phyloP scores from a whole-genome alignment of 92 coral and sea anemone genomes.

The Phenganax marumi region DNA sequence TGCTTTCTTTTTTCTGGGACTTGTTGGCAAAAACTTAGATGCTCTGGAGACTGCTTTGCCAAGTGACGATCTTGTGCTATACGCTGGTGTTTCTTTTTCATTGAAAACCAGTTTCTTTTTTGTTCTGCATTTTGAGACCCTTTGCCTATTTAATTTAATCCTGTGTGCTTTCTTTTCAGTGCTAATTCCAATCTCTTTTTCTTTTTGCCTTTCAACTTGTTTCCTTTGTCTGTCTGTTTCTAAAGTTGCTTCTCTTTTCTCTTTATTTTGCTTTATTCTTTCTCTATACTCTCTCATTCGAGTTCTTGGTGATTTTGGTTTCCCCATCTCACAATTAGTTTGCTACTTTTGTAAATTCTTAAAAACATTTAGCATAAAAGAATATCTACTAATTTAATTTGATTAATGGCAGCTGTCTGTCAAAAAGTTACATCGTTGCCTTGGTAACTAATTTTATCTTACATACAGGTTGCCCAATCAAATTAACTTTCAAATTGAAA shows the following conservation, averaged over 20 bases:
- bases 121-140: constrained; percentile 45
- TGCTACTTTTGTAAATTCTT: background rate
- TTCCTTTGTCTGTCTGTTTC: constrained; percentile 50
- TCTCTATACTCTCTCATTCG: constrained; percentile 51
- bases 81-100: constrained; percentile 37
- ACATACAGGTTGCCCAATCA: too few species aligned
- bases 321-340: constrained; percentile 26
- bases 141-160: constrained; percentile 54
- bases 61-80: constrained; percentile 45
- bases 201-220: constrained; percentile 48
- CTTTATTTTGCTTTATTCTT: constrained; percentile 30
- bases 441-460: too few species aligned
- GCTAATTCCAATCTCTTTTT: constrained; percentile 46
- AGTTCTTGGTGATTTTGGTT: constrained; percentile 49
- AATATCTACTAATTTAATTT: too few species aligned
- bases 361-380: too few species aligned
- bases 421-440: too few species aligned
- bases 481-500: too few species aligned
- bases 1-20: constrained; percentile 52
- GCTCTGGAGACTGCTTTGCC: constrained; percentile 56
- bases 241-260: constrained; percentile 35
- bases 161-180: constrained; percentile 54
- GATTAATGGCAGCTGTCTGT: too few species aligned
- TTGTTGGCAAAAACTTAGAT: constrained; percentile 43
- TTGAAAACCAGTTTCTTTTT: constrained; percentile 47